Percentiles rank a stretch among this genome's conserved stretches.
Conservation (phyloP, 2,888 invertebrate species). For the Ochlodes sylvanus region DNA sequence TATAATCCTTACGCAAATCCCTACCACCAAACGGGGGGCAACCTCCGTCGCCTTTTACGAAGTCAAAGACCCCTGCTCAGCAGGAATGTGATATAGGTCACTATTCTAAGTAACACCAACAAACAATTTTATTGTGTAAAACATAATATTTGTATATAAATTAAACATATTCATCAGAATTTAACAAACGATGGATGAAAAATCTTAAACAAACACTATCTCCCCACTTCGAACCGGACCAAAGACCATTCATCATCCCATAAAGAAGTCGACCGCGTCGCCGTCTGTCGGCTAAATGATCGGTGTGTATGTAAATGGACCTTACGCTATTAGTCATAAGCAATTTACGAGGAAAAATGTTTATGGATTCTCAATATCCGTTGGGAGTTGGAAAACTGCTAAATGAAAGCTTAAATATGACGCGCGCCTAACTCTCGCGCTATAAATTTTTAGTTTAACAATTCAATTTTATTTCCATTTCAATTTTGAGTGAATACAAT, state of each 20-base stretch:
- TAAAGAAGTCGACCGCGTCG: background rate
- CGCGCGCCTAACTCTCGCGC: slow-evolving; percentile 15
- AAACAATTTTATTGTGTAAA: too few species aligned
- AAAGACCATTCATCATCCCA: background rate
- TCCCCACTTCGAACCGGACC: too few species aligned
- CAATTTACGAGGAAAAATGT: slow-evolving; percentile 32
- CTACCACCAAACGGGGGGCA: too few species aligned
- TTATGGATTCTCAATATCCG: slow-evolving; percentile 35
- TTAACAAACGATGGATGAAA: background rate
- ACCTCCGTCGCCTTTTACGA: too few species aligned
- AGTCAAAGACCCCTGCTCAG: too few species aligned
- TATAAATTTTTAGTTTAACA: slow-evolving; percentile 32
- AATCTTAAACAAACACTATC: background rate
- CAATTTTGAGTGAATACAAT: slow-evolving; percentile 9
- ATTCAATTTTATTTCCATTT: slow-evolving; percentile 30
- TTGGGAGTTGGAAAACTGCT: slow-evolving; percentile 19
- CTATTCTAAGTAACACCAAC: too few species aligned
- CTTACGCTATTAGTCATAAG: slow-evolving; percentile 28
- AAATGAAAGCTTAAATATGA: slow-evolving; percentile 33
- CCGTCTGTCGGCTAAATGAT: slow-evolving; percentile 31
- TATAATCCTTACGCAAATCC: too few species aligned
- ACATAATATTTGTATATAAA: too few species aligned
- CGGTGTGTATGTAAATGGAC: slow-evolving; percentile 11
- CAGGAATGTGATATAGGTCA: too few species aligned
- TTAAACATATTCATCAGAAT: too few species aligned